Evolutionary conservation across 2,113 vertebrate species (phyloP), one percentile per base, ranked within the genome.

Genomic region (Pterophyllum scalare): DNA sequence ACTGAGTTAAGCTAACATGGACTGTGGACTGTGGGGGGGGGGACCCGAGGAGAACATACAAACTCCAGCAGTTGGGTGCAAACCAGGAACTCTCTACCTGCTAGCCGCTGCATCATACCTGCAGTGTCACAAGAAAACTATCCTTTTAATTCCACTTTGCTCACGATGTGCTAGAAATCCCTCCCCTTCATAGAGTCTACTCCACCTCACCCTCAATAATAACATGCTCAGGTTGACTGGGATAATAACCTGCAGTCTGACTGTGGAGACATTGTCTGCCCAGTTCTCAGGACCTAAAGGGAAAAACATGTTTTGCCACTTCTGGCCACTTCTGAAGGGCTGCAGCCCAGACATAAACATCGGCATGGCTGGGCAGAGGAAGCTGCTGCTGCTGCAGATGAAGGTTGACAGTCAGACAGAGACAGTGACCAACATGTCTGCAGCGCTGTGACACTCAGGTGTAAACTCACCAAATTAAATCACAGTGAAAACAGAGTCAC

Each of bases 221-320:
- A 61, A 90, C 82, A 85, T 88, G 67, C 57, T 77, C 65, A 62
- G 79, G 72, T 76, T 59, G 72, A 77, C 85, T 80, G 2, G 20
- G 83, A 89, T 90, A 87, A 93, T 88, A 80, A 87, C 59, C 59
- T 84, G 46, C 74, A 85, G 81, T 81, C 85, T 74, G 72, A 59
- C 80, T 75, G 54, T 64, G 75, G 81, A 79, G 52, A 74, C 28
- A 17, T 22, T 40, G 75, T 84, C 81, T 74, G 67, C 38, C 33
- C 75, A 26, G 22, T 85, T 87, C 84, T 87, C 75, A 77, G 81
- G 57, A 49, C 14, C 46, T 43, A 14, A 3, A 43, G 17, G 40
- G 72, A 81, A 87, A 90, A 93, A 92, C 92, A 91, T 93, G 90
- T 94, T 93, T 91, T 92, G 78, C 84, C 60, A 83, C 77, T 15